phyloP scores from a whole-genome alignment of 1,140 invertebrate species.

The Drosophila malerkotliana region DNA sequence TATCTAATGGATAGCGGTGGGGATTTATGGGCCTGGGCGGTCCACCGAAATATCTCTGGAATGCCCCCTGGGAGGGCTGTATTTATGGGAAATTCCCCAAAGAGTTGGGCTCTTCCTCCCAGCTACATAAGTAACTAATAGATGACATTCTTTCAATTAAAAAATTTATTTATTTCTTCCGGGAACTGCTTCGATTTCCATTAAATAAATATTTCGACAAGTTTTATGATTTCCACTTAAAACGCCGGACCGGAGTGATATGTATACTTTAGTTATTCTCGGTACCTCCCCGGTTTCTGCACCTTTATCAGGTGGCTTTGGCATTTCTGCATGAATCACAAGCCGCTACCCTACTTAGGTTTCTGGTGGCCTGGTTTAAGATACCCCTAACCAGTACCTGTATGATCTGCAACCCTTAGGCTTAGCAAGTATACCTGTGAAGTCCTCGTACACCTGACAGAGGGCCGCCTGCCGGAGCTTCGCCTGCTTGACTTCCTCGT shows the following conservation, averaged over 20 bases:
- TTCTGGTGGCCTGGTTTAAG: neutral
- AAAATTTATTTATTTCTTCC: neutral
- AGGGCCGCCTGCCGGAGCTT: constrained; percentile 58
- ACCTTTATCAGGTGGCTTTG: constrained; percentile 25
- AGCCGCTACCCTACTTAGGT: constrained; percentile 30
- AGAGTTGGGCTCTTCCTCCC: neutral
- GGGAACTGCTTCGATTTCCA: neutral
- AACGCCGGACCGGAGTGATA: neutral
- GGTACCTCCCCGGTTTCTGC: constrained; percentile 10
- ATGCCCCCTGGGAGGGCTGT: constrained; percentile 7
- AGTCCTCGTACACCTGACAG: constrained; percentile 74
- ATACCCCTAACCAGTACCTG: neutral
- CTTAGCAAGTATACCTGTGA: constrained; percentile 53
- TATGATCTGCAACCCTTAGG: constrained; percentile 1
- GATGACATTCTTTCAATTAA: neutral
- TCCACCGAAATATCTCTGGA: constrained; percentile 10
- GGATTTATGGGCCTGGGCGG: constrained; percentile 40
- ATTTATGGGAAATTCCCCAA: constrained; percentile 18
- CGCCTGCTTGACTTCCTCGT: constrained; percentile 50
- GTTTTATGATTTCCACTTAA: constrained; percentile 11
- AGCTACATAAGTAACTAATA: too few relatives aligned
- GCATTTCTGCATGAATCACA: constrained; percentile 8
- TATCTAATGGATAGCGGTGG: constrained; percentile 36
- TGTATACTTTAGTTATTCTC: constrained; percentile 2
- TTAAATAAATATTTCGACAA: constrained; percentile 15